phyloP scores from a whole-genome alignment of 2,888 invertebrate genomes.

The Prenolepis imparis region DNA sequence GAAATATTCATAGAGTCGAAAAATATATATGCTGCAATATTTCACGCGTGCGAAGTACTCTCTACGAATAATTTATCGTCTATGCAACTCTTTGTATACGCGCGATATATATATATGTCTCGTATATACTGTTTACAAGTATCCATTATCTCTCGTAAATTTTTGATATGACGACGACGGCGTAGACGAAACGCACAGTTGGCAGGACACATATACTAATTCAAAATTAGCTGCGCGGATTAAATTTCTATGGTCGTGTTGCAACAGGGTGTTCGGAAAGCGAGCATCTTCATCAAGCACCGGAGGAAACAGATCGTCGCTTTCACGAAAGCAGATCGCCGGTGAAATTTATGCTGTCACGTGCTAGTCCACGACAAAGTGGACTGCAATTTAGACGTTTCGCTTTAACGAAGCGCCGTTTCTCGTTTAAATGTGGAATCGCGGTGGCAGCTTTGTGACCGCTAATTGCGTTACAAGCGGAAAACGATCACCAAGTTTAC shows the following conservation, averaged over 20 bases:
- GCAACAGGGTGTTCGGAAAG: constrained; percentile 46
- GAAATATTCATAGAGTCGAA: not conserved
- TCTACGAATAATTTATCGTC: not conserved
- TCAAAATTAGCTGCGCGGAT: constrained; percentile 45
- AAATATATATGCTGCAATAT: not conserved
- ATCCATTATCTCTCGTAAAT: constrained; percentile 2
- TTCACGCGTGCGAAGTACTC: not conserved
- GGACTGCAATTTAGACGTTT: constrained; percentile 58
- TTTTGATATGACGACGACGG: constrained; percentile 19
- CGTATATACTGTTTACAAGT: not conserved
- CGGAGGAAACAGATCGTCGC: constrained; percentile 50
- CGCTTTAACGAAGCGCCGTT: constrained; percentile 52
- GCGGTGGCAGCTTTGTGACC: not conserved
- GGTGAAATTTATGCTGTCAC: constrained; percentile 67
- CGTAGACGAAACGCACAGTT: constrained; percentile 8
- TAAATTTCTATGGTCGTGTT: constrained; percentile 38
- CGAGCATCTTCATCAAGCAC: constrained; percentile 44
- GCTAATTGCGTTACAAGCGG: constrained; percentile 60
- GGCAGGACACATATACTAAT: constrained; percentile 21
- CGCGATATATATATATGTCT: too few species aligned
- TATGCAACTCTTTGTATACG: not conserved
- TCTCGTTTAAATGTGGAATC: constrained; percentile 40
- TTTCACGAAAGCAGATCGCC: constrained; percentile 51
- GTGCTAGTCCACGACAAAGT: constrained; percentile 61
- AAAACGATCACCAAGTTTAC: constrained; percentile 55